phyloP scores from a whole-genome alignment of 2,888 invertebrate genomes.

The Agonopterix heracliana region DNA sequence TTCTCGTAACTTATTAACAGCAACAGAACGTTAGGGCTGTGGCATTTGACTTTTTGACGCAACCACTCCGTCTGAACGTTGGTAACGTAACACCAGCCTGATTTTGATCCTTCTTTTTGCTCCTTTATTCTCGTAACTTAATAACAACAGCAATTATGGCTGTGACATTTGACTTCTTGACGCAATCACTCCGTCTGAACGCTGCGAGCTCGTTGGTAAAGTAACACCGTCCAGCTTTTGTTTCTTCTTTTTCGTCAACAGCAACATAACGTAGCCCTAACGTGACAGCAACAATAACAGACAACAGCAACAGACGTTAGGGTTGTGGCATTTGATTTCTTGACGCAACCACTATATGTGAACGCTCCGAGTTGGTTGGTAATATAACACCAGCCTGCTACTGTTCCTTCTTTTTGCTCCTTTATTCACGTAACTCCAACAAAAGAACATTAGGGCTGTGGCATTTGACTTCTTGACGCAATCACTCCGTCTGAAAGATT shows the following conservation, averaged over 20 bases:
- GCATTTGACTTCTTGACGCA: constrained; percentile 63
- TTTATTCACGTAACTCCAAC: constrained; percentile 10
- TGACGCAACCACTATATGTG: constrained; percentile 40
- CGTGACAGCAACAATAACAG: background rate
- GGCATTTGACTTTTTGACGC: constrained; percentile 63
- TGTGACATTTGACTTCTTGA: constrained; percentile 57
- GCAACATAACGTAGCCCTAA: too few relatives aligned
- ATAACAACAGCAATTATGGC: too few relatives aligned
- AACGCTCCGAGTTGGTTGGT: constrained; percentile 12
- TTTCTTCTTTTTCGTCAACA: constrained; percentile 21
- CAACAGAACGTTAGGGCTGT: constrained; percentile 13
- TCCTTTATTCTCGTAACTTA: constrained; percentile 13
- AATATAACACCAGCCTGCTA: constrained; percentile 21
- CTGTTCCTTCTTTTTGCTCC: constrained; percentile 21
- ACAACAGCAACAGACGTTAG: background rate
- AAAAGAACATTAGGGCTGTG: too few relatives aligned
- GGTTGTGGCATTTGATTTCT: constrained; percentile 53
- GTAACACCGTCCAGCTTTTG: constrained; percentile 18
- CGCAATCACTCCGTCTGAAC: constrained; percentile 39
- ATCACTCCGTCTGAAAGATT: constrained; percentile 29
- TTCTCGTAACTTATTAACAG: background rate
- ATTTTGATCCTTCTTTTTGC: constrained; percentile 22
- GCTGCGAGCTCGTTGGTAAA: constrained; percentile 18
- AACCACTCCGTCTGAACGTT: constrained; percentile 29
- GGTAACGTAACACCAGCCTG: constrained; percentile 21